Conservation (phyloP, 2,113 vertebrate genomes). For the Urocitellus parryii region DNA sequence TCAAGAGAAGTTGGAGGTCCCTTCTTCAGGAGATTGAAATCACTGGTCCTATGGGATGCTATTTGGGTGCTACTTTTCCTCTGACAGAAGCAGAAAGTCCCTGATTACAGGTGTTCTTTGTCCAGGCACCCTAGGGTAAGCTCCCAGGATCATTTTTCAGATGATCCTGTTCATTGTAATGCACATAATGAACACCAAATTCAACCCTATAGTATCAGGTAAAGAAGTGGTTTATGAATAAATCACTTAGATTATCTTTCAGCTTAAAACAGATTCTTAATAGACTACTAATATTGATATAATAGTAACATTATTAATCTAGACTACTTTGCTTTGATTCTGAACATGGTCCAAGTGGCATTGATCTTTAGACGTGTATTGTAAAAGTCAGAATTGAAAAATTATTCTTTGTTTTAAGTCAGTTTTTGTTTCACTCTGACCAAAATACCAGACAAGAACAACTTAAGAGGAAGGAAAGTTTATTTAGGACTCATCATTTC, state of each 20-base stretch:
- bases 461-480: too few relatives aligned
- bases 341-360: neutral
- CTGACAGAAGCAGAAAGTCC: neutral
- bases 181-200: neutral
- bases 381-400: neutral
- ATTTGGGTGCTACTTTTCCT: neutral
- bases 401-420: neutral
- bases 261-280: conserved; percentile 24
- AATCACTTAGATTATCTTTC: neutral
- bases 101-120: neutral
- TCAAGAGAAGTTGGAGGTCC: neutral
- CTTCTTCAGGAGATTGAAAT: neutral
- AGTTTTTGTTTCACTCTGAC: too few relatives aligned
- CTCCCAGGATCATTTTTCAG: neutral
- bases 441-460: too few relatives aligned
- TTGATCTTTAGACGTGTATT: neutral
- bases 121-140: neutral
- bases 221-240: neutral
- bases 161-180: neutral
- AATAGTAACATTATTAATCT: neutral
- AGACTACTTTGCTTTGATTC: neutral
- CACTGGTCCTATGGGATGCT: neutral
- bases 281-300: neutral
- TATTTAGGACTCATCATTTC: too few relatives aligned
- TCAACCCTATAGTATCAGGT: neutral